phyloP scores from a whole-genome alignment of 1,140 invertebrate species.

The Chironomus striatipennis region DNA sequence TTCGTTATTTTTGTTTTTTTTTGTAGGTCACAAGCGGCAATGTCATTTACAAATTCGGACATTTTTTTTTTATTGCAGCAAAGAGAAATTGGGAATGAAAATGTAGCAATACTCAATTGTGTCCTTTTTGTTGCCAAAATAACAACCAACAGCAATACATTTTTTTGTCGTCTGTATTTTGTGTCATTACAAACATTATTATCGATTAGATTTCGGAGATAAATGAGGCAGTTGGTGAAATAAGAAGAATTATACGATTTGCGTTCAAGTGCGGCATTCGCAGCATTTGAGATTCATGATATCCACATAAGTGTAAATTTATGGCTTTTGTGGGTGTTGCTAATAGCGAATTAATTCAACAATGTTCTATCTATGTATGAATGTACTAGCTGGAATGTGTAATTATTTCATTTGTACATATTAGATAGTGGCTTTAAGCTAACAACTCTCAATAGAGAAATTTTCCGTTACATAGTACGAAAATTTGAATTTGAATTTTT shows the following conservation, averaged over 20 bases:
- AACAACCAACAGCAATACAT: not conserved
- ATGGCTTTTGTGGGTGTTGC: constrained; percentile 3
- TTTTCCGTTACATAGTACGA: too few species aligned
- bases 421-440: too few species aligned
- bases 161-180: too few species aligned
- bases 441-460: too few species aligned
- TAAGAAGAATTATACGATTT: not conserved
- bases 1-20: not conserved
- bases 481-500: too few species aligned
- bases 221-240: not conserved
- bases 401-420: too few species aligned
- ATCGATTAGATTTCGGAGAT: not conserved
- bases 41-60: constrained; percentile 12
- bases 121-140: too few species aligned
- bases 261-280: too few species aligned
- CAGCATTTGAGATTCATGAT: too few species aligned
- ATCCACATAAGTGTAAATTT: not conserved
- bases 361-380: not conserved
- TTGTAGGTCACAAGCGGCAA: not conserved
- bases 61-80: not conserved
- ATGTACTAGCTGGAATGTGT: too few species aligned
- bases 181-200: not conserved
- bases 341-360: constrained; percentile 1
- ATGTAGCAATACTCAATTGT: too few species aligned
- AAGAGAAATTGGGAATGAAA: not conserved